Base-by-base conservation (phyloP, 1,140 invertebrate genomes). In the Drosophila carrolli region DNA sequence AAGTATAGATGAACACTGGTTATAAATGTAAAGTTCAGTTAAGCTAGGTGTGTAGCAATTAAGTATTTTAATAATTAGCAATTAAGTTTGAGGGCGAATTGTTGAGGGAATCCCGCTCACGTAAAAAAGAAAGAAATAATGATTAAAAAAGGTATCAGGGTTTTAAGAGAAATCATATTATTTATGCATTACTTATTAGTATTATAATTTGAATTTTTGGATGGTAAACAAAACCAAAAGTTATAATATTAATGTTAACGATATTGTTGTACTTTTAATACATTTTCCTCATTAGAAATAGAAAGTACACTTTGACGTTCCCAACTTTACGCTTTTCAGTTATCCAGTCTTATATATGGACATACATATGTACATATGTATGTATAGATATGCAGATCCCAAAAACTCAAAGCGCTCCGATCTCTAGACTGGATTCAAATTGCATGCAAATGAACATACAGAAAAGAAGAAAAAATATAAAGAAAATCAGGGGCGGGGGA, bases 391-490 rank as follows among this genome's bases (percentile, higher is more conserved):
- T 70, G 67, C 41, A 70, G 50, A 70, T 70, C n/a, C 23, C 14
- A 27, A 40, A 68, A 53, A 41, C 19, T 57, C 43, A 44, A 41
- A 67, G 47, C 19, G 38, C n/a, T 58, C 10, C 66, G 66, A 71
- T 37, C 53, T 68, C 53, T 68, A 43, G 43, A 29, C 14, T 55
- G 19, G 19, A 71, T 71, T 72, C 38, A 50, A 72, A 72, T 72
- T 29, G 29, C 14, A 72, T 72, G 68, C 37, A 67, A 71, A 70
- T 71, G 16, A 35, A 27, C 61, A 56, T 56, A 14, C 48, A 54
- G 35, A 68, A 38, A 47, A 16, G 19, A 14, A 8, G 47, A 32
- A 7, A 38, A 61, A 56, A 40, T 19, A 41, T 14, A 14, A 19
- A 43, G 4, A 40, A 27, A 23, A 29, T 16, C 27, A 13, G 44